Evolutionary conservation across 2,888 invertebrate genomes (phyloP), one percentile per base, ranked within the genome.

Genomic region (Athetis lepigone): DNA sequence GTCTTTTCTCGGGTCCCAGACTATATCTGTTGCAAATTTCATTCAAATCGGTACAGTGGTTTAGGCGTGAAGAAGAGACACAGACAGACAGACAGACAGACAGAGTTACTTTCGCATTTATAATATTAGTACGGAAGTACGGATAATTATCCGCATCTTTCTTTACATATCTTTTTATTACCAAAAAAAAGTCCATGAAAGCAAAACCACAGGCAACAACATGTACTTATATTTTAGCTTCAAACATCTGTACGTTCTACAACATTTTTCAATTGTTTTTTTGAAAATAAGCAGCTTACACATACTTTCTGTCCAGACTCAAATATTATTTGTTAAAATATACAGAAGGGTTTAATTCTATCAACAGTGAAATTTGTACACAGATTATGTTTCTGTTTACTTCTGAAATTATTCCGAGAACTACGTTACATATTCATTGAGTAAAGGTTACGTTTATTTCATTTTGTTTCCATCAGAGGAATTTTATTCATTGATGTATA

Each of bases 321-420:
- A 45, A 16, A n/a, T 50, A 27, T 27, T 37, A 19, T 40, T 54
- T 72, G 7, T 29, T 46, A 7, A 49, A 66, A 52, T 45, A 49
- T 23, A 40, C 29, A 55, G 25, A 5, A 21, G 23, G 23, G n/a
- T n/a, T 55, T 18, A 39, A 33, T 51, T 51, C n/a, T 18, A 39
- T 11, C n/a, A 25, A 18, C 39, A 33, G 2, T n/a, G 19, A 21
- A 58, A 40, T 42, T 59, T 29, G 29, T 29, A 23, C 1, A 40
- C n/a, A 40, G 27, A 47, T 52, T 47, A 50, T 47, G 9, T 60
- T 47, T 56, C 54, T 56, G 43, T 72, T 58, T 60, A 57, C 16
- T n/a, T 39, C 13, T 40, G 4, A 66, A 71, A 56, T 71, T 60
- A 55, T 63, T 71, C 19, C 45, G 39, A 37, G 19, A 40, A 29